Percentiles rank a stretch among this genome's conserved stretches.
Conservation (phyloP, 1,140 invertebrate species). For the Leptestheria dahalacensis region DNA sequence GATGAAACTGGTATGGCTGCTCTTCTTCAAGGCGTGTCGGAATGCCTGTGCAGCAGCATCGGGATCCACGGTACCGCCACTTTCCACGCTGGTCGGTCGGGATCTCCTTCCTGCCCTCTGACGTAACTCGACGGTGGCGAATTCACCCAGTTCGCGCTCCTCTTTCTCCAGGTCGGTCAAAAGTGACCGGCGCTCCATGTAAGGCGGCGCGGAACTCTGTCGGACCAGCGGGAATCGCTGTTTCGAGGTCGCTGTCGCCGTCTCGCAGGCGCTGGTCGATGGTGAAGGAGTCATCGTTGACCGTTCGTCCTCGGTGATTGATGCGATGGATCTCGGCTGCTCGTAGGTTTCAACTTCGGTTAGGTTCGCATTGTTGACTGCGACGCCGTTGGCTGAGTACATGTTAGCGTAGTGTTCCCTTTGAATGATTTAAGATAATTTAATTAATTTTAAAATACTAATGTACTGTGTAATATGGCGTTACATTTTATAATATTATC, state of each 20-base stretch:
- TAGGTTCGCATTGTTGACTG: constrained; percentile 21
- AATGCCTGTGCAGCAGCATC: constrained; percentile 18
- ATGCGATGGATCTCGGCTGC: constrained; percentile 1
- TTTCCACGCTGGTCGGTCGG: constrained; percentile 2
- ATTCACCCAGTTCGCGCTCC: constrained; percentile 1
- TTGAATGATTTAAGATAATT: constrained; percentile 5
- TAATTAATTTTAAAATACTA: no score
- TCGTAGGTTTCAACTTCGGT: constrained; percentile 25
- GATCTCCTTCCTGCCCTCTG: neutral
- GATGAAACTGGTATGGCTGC: constrained; percentile 17
- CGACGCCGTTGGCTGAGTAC: constrained; percentile 21
- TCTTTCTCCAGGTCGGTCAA: constrained; percentile 7
- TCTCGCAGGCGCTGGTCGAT: neutral
- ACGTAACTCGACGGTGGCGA: neutral
- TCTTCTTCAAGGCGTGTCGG: constrained; percentile 1
- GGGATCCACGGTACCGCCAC: constrained; percentile 2
- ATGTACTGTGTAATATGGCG: no score
- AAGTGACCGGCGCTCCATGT: neutral
- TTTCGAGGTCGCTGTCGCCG: neutral
- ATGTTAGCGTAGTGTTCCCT: constrained; percentile 32
- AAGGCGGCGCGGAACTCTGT: constrained; percentile 2
- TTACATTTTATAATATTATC: no score
- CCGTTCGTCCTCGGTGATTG: constrained; percentile 13
- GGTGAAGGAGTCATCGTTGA: neutral
- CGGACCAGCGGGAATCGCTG: constrained; percentile 1